Evolutionary conservation across 2,888 invertebrate genomes (phyloP), one percentile per base, ranked within the genome.

Genomic region (Habroteleia sp.): DNA sequence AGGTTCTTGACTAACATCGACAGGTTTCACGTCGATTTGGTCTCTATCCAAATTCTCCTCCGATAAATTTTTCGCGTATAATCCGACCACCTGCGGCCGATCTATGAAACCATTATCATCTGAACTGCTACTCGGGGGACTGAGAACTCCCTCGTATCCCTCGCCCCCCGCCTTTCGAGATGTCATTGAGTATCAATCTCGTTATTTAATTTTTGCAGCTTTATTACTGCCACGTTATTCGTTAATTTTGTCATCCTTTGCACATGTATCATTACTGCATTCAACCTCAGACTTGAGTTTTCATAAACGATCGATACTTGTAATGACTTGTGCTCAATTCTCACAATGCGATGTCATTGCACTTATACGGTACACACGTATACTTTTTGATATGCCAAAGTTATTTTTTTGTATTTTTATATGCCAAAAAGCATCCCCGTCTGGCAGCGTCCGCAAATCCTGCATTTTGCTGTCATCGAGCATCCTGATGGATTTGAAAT

Each of bases 101-200:
- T 69, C 62, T 48, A 81, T 78, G 74, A 86, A 87, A 56, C 86
- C 87, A 80, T 87, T 86, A 77, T 86, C 87, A 82, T 87, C 87
- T 71, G 86, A 85, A 77, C 83, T 81, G 79, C 85, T 84, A 81
- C 85, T 84, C 81, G 85, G 82, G 84, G 85, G 83, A 84, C 82
- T 86, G 78, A 82, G 82, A 82, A 86, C 84, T 80, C 82, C 83
- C 80, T 84, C 83, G 58, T 79, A 80, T 81, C 84, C 86, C 83
- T 84, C 84, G 81, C 86, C 87, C 82, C 84, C 87, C 81, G 81
- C 83, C 78, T 85, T 84, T 81, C 86, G 85, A 79, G 87, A 85
- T 85, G 86, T 87, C 88, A 88, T 88, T 87, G 86, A 83, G 79
- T 81, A 63, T 39, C 37, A 78, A 69, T 17, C 63, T 58, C 6